These are phyloP conservation scores for Nomada fabriciana DNA, from an alignment of 2,888 invertebrate species.

Conservation along the genomic window DNA sequence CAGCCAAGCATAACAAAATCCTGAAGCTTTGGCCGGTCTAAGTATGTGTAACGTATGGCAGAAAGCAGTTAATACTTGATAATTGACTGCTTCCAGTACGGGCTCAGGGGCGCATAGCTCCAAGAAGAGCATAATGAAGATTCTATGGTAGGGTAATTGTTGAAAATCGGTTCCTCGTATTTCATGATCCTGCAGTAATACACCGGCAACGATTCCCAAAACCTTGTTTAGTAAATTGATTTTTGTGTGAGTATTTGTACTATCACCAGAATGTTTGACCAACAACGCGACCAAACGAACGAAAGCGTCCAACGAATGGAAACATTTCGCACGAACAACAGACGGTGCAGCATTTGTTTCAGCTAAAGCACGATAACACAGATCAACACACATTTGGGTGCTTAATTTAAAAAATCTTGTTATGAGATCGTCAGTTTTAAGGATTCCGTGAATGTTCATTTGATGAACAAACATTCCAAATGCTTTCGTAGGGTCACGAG, in stretches of 20 bases:
- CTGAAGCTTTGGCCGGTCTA: slow-evolving; percentile 96
- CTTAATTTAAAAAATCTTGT: slow-evolving; percentile 98
- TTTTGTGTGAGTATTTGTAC: slow-evolving; percentile 96
- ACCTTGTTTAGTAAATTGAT: slow-evolving; percentile 98
- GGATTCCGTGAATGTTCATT: slow-evolving; percentile 97
- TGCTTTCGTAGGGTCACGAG: slow-evolving; percentile 94
- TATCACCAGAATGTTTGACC: slow-evolving; percentile 97
- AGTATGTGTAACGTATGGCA: slow-evolving; percentile 98
- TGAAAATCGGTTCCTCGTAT: slow-evolving; percentile 95
- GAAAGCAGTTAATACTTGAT: slow-evolving; percentile 97
- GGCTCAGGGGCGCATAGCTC: slow-evolving; percentile 98
- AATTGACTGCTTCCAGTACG: slow-evolving; percentile 96
- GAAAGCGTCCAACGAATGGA: slow-evolving; percentile 97
- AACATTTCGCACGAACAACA: slow-evolving; percentile 94
- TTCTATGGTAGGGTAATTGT: slow-evolving; percentile 98
- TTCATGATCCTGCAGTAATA: slow-evolving; percentile 98
- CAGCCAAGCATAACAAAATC: slow-evolving; percentile 99
- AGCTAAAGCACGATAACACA: slow-evolving; percentile 93
- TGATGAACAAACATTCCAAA: slow-evolving; percentile 97
- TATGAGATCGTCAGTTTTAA: slow-evolving; percentile 98
- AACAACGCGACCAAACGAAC: slow-evolving; percentile 96
- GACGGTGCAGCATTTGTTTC: slow-evolving; percentile 89
- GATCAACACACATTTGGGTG: slow-evolving; percentile 97
- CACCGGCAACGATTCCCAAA: slow-evolving; percentile 97
- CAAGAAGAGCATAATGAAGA: slow-evolving; percentile 97